Conservation (phyloP, 2,888 invertebrate species). For the Agonopterix arenella region DNA sequence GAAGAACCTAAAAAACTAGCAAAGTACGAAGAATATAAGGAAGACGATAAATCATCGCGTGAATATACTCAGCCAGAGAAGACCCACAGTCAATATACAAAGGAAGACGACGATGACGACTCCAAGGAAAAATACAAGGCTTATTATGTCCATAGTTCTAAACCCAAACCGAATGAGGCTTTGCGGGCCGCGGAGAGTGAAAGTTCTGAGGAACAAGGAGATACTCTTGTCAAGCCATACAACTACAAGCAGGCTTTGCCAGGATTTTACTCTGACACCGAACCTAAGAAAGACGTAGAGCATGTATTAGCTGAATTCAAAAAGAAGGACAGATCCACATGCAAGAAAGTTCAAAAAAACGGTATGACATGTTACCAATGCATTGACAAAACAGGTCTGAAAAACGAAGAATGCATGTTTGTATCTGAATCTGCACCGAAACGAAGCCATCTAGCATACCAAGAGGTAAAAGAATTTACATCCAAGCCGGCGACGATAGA, state of each 20-base stretch:
- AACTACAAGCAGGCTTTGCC: constrained; percentile 67
- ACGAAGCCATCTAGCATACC: constrained; percentile 80
- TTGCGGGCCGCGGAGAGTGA: constrained; percentile 45
- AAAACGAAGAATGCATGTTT: constrained; percentile 88
- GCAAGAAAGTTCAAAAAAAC: constrained; percentile 83
- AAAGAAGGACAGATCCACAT: constrained; percentile 83
- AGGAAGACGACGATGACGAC: constrained; percentile 36
- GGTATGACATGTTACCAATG: constrained; percentile 88
- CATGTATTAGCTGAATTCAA: constrained; percentile 84
- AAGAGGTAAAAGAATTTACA: constrained; percentile 79
- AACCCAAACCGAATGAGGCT: constrained; percentile 57
- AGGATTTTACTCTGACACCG: constrained; percentile 70
- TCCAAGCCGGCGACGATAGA: constrained; percentile 59
- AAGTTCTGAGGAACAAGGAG: constrained; percentile 50
- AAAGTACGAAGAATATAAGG: constrained; percentile 45
- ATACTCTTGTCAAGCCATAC: constrained; percentile 48
- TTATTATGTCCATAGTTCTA: constrained; percentile 54
- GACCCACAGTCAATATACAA: constrained; percentile 37
- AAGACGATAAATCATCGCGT: constrained; percentile 39
- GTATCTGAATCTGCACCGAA: constrained; percentile 82
- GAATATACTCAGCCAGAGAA: constrained; percentile 40
- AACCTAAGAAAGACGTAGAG: constrained; percentile 81
- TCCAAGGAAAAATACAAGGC: constrained; percentile 52
- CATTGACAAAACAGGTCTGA: constrained; percentile 80
- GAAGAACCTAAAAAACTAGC: constrained; percentile 46